These are phyloP conservation scores for Solea senegalensis DNA, from an alignment of 2,113 vertebrate species.

Conservation along the genomic window DNA sequence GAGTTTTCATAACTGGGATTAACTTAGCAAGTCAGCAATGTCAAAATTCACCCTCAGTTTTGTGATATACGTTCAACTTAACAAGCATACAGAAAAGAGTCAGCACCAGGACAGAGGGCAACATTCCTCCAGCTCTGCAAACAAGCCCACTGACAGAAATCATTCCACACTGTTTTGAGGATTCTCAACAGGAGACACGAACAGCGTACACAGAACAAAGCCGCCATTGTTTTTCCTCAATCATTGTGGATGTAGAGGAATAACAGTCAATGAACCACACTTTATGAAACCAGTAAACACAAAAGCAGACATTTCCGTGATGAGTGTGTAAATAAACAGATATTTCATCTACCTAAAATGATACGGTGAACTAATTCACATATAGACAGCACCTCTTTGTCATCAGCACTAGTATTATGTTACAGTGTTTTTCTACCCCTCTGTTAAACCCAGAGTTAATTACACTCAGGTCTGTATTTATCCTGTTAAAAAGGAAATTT, in stretches of 20 bases:
- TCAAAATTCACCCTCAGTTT: neutral
- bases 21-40: constrained; percentile 2
- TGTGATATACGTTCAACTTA: constrained; percentile 8
- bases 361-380: neutral
- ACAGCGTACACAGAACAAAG: constrained; percentile 53
- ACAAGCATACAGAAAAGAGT: constrained; percentile 46
- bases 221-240: constrained; percentile 45
- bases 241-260: neutral
- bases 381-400: constrained; percentile 2
- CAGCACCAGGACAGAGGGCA: constrained; percentile 49
- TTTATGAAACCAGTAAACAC: no score
- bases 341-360: neutral
- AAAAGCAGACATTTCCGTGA: neutral
- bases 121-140: constrained; percentile 74
- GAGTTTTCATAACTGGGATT: constrained; percentile 31
- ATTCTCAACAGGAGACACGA: constrained; percentile 66
- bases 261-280: neutral
- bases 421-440: constrained; percentile 57
- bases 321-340: neutral
- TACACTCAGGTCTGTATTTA: constrained; percentile 21
- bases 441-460: constrained; percentile 58
- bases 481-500: constrained; percentile 48
- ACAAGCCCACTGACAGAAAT: constrained; percentile 64
- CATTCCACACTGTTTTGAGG: constrained; percentile 75
- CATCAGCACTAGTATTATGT: constrained; percentile 9